phyloP scores from a whole-genome alignment of 1,140 invertebrate species.

The Zaprionus tsacasi region DNA sequence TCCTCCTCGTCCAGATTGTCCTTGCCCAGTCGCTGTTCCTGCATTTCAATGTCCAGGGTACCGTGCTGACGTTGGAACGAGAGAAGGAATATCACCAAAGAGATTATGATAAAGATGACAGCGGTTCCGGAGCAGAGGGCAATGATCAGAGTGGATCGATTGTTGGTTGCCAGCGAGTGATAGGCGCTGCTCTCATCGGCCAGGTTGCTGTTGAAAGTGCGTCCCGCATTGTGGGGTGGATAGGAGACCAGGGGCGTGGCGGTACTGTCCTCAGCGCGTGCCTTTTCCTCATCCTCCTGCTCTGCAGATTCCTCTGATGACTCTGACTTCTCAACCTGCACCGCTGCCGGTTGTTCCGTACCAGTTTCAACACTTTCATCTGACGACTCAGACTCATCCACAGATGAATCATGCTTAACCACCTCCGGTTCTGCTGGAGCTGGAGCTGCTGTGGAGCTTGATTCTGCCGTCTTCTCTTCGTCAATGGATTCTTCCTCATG shows the following conservation, averaged over 20 bases:
- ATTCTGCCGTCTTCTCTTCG: background rate
- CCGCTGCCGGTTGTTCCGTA: constrained; percentile 8
- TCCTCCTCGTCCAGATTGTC: constrained; percentile 76
- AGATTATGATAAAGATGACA: constrained; percentile 69
- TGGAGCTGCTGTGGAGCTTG: constrained; percentile 16
- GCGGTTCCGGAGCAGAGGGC: constrained; percentile 70
- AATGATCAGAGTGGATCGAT: constrained; percentile 70
- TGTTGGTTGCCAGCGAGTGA: constrained; percentile 46
- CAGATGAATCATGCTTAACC: background rate
- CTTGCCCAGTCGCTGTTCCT: constrained; percentile 75
- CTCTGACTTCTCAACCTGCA: constrained; percentile 34
- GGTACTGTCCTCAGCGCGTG: constrained; percentile 60
- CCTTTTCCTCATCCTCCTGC: constrained; percentile 41
- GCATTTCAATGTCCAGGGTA: constrained; percentile 80
- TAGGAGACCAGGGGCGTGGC: constrained; percentile 71
- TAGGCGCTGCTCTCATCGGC: constrained; percentile 68
- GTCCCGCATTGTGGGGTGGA: constrained; percentile 67
- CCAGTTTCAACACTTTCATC: constrained; percentile 33
- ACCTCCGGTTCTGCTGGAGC: background rate
- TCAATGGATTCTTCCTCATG: background rate
- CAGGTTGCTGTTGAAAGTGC: constrained; percentile 69
- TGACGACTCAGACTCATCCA: constrained; percentile 15
- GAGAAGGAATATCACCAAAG: constrained; percentile 70
- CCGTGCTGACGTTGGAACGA: constrained; percentile 78
- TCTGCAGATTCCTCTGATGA: constrained; percentile 38